These are phyloP conservation scores for Idris sp. DNA, from an alignment of 1,140 invertebrate species.

Conservation along the genomic window DNA sequence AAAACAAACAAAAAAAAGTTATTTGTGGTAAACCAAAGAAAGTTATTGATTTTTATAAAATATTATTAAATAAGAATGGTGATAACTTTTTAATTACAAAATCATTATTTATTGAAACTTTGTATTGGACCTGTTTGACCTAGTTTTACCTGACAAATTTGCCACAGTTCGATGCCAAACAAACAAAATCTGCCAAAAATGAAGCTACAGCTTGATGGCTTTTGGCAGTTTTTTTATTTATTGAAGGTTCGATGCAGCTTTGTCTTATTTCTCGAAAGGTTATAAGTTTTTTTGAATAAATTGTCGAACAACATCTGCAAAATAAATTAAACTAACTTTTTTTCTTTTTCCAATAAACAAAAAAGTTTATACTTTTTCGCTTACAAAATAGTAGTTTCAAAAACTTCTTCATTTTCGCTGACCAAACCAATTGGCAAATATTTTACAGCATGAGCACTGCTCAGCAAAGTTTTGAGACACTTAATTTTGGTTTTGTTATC, in stretches of 20 bases:
- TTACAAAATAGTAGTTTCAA: slow-evolving; percentile 66
- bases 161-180: slow-evolving; percentile 66
- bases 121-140: too few species aligned
- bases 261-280: slow-evolving; percentile 65
- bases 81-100: too few species aligned
- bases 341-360: neutral
- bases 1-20: neutral
- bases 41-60: neutral
- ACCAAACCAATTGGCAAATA: slow-evolving; percentile 61
- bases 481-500: slow-evolving; percentile 63
- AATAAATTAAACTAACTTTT: neutral
- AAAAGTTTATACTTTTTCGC: slow-evolving; percentile 31
- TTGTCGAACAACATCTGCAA: slow-evolving; percentile 45
- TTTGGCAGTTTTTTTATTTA: slow-evolving; percentile 51
- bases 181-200: slow-evolving; percentile 67
- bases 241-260: slow-evolving; percentile 66
- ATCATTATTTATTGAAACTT: too few species aligned
- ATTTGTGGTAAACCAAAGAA: neutral
- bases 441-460: slow-evolving; percentile 54
- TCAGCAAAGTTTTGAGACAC: slow-evolving; percentile 67
- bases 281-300: slow-evolving; percentile 61
- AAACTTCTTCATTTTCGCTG: slow-evolving; percentile 59
- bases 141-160: slow-evolving; percentile 67
- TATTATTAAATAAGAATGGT: too few species aligned
- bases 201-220: slow-evolving; percentile 66